Percentiles rank a stretch among this genome's conserved stretches.
Conservation (phyloP, 2,113 vertebrate genomes). For the Benthochromis sp. region DNA sequence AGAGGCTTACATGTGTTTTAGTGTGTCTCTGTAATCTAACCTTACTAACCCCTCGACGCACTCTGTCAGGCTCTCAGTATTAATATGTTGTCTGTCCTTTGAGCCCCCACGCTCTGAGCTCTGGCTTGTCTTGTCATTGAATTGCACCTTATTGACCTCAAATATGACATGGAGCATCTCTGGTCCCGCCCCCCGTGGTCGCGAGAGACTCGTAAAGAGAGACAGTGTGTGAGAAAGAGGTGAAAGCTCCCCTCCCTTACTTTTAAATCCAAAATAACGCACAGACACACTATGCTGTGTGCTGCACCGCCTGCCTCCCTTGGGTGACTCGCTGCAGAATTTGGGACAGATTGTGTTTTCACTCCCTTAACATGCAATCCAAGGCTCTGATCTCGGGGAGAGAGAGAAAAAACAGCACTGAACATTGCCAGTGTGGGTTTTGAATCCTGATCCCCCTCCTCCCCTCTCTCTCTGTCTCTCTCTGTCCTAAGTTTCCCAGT, state of each 20-base stretch:
- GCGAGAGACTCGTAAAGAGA: neutral
- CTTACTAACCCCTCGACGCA: slow-evolving; percentile 59
- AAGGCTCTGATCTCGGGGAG: slow-evolving; percentile 3
- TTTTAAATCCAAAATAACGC: neutral
- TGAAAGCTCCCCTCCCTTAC: neutral
- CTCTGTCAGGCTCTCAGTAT: slow-evolving; percentile 33
- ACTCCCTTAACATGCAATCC: slow-evolving; percentile 2
- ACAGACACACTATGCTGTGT: neutral
- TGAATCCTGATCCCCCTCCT: neutral
- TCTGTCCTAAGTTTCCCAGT: neutral
- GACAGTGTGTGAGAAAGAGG: neutral
- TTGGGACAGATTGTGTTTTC: slow-evolving; percentile 29
- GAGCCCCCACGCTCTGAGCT: slow-evolving; percentile 28
- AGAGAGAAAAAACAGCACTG: neutral
- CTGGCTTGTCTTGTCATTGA: slow-evolving; percentile 53
- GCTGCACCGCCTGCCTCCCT: neutral
- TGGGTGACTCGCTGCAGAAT: neutral
- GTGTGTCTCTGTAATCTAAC: slow-evolving; percentile 55
- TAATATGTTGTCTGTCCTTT: slow-evolving; percentile 29
- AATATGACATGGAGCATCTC: slow-evolving; percentile 29
- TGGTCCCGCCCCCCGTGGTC: neutral
- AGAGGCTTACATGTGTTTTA: slow-evolving; percentile 51
- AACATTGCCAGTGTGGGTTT: neutral
- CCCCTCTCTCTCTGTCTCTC: neutral
- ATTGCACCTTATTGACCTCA: slow-evolving; percentile 64